Percentiles rank a stretch among this genome's conserved stretches.
These are phyloP conservation scores for Bellardia bayeri DNA, from an alignment of 2,888 invertebrate genomes.

Conservation along the genomic window DNA sequence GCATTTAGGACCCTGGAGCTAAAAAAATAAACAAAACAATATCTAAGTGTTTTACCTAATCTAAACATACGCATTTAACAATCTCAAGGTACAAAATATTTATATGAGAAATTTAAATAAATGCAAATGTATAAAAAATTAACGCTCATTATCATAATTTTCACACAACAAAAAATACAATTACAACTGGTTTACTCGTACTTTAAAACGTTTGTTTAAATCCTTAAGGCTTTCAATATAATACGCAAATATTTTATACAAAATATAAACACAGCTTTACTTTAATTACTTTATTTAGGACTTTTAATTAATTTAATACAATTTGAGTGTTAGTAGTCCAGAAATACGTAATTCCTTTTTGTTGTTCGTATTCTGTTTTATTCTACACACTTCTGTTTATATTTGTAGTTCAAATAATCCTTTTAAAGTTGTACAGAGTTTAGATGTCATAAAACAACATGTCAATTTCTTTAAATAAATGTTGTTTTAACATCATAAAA, in stretches of 20 bases:
- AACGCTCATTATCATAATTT: conserved; percentile 52
- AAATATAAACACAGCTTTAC: conserved; percentile 38
- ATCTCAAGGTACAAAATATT: not conserved
- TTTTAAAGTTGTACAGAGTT: conserved; percentile 51
- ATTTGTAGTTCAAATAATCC: conserved; percentile 68
- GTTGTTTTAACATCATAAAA: conserved; percentile 72
- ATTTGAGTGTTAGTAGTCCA: conserved; percentile 46
- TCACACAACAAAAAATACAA: not conserved
- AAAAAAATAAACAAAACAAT: conserved; percentile 28
- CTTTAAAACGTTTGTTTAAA: not conserved
- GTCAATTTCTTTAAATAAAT: conserved; percentile 75
- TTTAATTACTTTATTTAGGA: conserved; percentile 73
- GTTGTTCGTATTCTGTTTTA: conserved; percentile 17
- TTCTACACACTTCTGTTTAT: conserved; percentile 52
- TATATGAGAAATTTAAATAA: not conserved
- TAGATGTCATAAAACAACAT: conserved; percentile 73
- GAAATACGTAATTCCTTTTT: conserved; percentile 22
- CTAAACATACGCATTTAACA: conserved; percentile 5
- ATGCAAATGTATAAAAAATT: conserved; percentile 25
- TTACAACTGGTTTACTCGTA: not conserved
- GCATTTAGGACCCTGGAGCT: conserved; percentile 52
- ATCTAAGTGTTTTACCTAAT: conserved; percentile 23
- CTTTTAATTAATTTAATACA: conserved; percentile 71
- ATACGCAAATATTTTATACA: not conserved
- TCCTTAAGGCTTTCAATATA: conserved; percentile 49